Conservation (phyloP, 2,888 invertebrate species). For the Tipula lateralis region DNA sequence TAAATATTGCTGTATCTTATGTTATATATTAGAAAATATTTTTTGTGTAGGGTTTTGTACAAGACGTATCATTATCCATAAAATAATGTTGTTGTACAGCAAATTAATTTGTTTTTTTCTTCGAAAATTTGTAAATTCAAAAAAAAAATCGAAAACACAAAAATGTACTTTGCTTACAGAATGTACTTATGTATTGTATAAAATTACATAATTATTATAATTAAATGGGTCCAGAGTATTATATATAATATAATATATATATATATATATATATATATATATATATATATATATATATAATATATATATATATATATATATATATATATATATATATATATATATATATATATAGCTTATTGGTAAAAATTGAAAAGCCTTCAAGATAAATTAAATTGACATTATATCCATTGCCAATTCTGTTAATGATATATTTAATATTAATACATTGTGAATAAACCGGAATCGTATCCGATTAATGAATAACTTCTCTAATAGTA, state of each 20-base stretch:
- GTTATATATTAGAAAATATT: neutral
- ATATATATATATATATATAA: no score
- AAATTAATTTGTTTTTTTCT: neutral
- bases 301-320: no score
- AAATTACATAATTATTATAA: conserved; percentile 2
- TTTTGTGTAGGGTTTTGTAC: neutral
- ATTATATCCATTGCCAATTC: neutral
- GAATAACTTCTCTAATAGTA: no score
- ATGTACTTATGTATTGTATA: neutral
- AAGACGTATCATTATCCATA: neutral
- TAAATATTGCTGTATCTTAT: neutral
- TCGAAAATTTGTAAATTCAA: neutral
- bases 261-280: no score
- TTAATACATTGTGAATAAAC: no score
- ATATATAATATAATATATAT: no score
- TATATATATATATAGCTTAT: neutral
- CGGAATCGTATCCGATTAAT: no score
- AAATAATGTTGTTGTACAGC: neutral
- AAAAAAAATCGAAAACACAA: neutral
- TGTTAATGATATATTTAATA: no score
- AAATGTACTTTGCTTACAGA: neutral
- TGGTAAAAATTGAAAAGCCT: neutral
- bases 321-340: no score
- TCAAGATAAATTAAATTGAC: neutral
- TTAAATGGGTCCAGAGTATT: no score